Base-by-base conservation (phyloP, 2,888 invertebrate genomes). In the Alitta virens region DNA sequence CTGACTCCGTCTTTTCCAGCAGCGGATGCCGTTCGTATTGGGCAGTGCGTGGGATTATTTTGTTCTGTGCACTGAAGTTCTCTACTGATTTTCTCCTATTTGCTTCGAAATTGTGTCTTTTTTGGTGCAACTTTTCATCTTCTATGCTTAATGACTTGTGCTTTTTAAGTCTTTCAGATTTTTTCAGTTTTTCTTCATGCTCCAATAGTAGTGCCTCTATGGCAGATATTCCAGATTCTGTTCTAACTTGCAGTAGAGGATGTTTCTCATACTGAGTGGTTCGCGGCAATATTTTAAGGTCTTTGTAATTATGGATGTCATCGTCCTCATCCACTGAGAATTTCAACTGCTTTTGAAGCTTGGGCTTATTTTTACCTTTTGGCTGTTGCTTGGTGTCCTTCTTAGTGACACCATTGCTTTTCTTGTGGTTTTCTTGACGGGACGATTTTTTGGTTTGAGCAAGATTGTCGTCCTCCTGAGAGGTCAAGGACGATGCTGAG, bases 11-110 rank as follows among this genome's bases (percentile, higher is more conserved):
- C 27, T 68, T 68, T n/a, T 58, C 58, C 9, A 68, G 63, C 21
- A 69, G 61, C 2, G 63, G 53, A 51, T 64, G 58, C 14, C 55
- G 33, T 27, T 69, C 67, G 23, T 46, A 63, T n/a, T 67, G 65
- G 1, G 69, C 64, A 16, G 65, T 56, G 9, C 69, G 62, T 14
- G 69, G 69, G 24, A 62, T 27, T 26, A 68, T 56, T 33, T 50
- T 46, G 23, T 18, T 14, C 9, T 49, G 38, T n/a, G 16, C n/a
- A 46, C 26, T 5, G 16, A n/a, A 9, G 9, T 2, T 57, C 2
- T 16, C 40, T 23, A 49, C 61, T 16, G 49, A 21, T 43, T 56
- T 56, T 56, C 21, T 43, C 12, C n/a, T 21, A n/a, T 16, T 50
- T 5, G n/a, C 46, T 42, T 18, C 33, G 3, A 26, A n/a, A 43